phyloP scores from a whole-genome alignment of 1,140 invertebrate genomes.

The Drosophila cardini region DNA sequence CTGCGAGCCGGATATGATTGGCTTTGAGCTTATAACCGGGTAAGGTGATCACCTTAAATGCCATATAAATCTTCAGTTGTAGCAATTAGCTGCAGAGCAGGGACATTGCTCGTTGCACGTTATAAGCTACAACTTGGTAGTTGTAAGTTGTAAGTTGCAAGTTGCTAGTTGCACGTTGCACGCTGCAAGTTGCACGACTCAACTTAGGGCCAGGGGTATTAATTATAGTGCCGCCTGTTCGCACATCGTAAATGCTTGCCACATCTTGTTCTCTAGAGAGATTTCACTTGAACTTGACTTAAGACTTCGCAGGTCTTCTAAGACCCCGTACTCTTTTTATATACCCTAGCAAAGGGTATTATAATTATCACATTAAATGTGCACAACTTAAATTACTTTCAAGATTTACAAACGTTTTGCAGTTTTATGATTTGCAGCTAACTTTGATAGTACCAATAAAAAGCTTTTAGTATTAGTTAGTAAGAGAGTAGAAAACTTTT shows the following conservation, averaged over 20 bases:
- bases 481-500: too few species aligned
- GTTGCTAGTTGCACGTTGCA: background rate
- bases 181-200: background rate
- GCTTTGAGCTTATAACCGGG: conserved; percentile 96
- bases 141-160: background rate
- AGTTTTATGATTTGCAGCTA: too few species aligned
- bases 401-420: too few species aligned
- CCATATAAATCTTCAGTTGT: conserved; percentile 69
- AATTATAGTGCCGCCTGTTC: conserved; percentile 52
- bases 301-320: background rate
- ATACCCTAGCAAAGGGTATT: too few species aligned
- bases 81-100: conserved; percentile 58
- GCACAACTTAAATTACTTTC: too few species aligned
- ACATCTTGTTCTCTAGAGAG: background rate
- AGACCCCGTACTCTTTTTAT: too few species aligned
- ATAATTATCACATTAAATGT: too few species aligned
- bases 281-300: background rate
- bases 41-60: conserved; percentile 84
- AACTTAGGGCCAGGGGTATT: conserved; percentile 28
- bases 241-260: conserved; percentile 62
- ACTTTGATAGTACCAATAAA: too few species aligned
- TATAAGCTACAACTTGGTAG: background rate
- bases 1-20: conserved; percentile 94
- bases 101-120: conserved; percentile 25
- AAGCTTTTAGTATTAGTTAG: too few species aligned